Base-by-base conservation (phyloP, 2,888 invertebrate genomes). In the Acronicta alni region DNA sequence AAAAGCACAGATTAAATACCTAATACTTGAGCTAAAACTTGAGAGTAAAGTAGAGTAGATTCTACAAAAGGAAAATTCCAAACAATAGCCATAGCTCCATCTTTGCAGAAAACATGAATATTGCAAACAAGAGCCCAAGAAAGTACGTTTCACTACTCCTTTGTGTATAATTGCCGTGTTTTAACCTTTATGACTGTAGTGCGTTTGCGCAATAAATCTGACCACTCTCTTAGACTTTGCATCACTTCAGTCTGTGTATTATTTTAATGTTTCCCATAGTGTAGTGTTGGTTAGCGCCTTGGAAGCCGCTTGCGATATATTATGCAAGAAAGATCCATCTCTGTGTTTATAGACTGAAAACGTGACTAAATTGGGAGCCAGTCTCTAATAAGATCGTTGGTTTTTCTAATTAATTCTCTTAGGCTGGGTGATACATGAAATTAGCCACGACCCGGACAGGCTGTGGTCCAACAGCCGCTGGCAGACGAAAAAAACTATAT, bases 191-290 rank as follows among this genome's bases (percentile, higher is more conserved):
- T 32, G 59, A 35, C 44, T 64, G 16, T n/a, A 15, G 16, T 48
- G 47, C 54, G 54, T 37, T 64, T 68, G 65, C 56, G 69, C 58
- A 62, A 70, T 44, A 52, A 53, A 55, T 53, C 44, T 73, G 71
- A 66, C 75, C 72, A 48, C 54, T 68, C 54, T 62, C 62, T 54
- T 48, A 23, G n/a, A 20, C 16, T 61, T 65, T 61, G 48, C 62
- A 41, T 62, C 67, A 63, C 17, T 59, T 57, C 45, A 52, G 20
- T 35, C 48, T 48, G 20, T 38, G 42, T 59, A 63, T 71, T 63
- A 72, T 63, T 72, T 62, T 58, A 70, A 47, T 48, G 42, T 55
- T 67, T 67, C 63, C 46, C 49, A 63, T 67, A 63, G 8, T 12
- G 44, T 12, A 12, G 30, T 51, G 45, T 53, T 49, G 42, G 58